Conservation (phyloP, 37 sponge, comb jelly and placozoan genomes). For the Crambe crambe region DNA sequence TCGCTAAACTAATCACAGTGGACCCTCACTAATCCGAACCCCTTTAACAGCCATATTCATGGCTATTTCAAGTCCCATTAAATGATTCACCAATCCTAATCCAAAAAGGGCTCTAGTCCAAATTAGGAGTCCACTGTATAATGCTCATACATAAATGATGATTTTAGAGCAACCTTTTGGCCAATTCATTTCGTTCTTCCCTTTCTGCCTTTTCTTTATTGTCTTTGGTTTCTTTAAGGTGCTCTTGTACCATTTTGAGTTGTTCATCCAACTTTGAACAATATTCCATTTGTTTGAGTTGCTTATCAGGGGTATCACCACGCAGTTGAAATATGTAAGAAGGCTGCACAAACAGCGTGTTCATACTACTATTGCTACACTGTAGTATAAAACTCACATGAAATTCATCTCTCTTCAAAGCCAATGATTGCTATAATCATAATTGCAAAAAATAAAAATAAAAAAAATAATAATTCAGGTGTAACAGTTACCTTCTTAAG, state of each 20-base stretch:
- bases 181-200: constrained; percentile 57
- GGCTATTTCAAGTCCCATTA: too few relatives aligned
- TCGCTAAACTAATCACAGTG: too few relatives aligned
- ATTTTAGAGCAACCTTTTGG: constrained; percentile 60
- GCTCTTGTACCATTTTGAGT: constrained; percentile 21
- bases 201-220: constrained; percentile 45
- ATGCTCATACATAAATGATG: not conserved
- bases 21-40: too few relatives aligned
- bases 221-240: constrained; percentile 29
- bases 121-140: too few relatives aligned
- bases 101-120: too few relatives aligned
- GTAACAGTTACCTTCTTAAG: constrained; percentile 17
- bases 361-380: too few relatives aligned
- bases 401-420: constrained; percentile 15
- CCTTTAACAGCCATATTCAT: too few relatives aligned
- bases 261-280: constrained; percentile 72
- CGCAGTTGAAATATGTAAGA: constrained; percentile 80
- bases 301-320: constrained; percentile 41
- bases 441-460: not conserved
- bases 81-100: too few relatives aligned
- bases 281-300: constrained; percentile 61
- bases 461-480: not conserved
- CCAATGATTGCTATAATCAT: not conserved
- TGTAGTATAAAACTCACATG: constrained; percentile 42
- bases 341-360: constrained; percentile 30